Evolutionary conservation across 2,113 vertebrate genomes (phyloP).

Genomic region (Calyptomena viridis): DNA sequence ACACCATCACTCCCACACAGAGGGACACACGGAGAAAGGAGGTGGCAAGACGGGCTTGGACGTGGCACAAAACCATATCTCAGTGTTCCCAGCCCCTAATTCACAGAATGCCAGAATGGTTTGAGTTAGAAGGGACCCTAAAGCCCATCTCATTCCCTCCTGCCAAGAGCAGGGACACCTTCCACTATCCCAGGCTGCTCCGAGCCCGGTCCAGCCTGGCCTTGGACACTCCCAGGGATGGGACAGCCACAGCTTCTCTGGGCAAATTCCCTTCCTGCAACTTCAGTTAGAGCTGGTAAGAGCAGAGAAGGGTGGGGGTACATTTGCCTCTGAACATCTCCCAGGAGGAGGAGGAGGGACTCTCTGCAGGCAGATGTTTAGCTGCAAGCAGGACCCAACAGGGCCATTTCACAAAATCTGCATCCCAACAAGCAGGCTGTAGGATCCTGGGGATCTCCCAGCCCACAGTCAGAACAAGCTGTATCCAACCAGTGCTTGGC

Average conservation of each 20-base stretch:
- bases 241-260: neutral
- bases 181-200: neutral
- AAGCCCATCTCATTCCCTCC: accelerated
- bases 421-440: neutral
- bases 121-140: neutral
- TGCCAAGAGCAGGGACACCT: neutral
- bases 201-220: neutral
- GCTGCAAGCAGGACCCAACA: neutral
- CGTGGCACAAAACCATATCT: neutral
- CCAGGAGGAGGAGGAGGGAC: neutral
- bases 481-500: neutral
- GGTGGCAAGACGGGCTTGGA: neutral
- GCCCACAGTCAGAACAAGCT: neutral
- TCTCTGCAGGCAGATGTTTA: neutral
- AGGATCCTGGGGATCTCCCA: neutral
- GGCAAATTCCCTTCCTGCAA: neutral
- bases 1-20: neutral
- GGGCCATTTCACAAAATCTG: neutral
- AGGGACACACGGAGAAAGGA: neutral
- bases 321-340: neutral
- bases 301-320: neutral
- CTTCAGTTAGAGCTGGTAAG: neutral
- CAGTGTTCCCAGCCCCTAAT: neutral
- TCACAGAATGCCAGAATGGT: neutral
- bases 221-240: neutral